Evolutionary conservation across 2,888 invertebrate species (phyloP), one percentile per base, ranked within the genome.

Genomic region (Drosophila siamana): DNA sequence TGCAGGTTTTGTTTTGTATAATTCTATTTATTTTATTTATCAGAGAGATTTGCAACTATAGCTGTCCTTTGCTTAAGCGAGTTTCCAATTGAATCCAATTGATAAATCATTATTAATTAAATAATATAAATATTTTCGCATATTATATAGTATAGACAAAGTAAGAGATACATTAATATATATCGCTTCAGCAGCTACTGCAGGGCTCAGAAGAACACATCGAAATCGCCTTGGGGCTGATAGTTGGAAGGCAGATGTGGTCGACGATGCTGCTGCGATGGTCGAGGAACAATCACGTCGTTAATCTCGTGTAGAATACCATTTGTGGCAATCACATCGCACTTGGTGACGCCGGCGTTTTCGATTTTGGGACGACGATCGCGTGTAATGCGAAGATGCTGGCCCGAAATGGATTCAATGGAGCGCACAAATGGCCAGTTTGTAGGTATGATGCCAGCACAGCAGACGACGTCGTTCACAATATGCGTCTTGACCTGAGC

Each of bases 341-440:
- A 92, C 74, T 92, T 92, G 59, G 92, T 92, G 36, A 92, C 86
- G n/a, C 91, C 92, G 44, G 92, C 92, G 69, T 92, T 92, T 71
- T 92, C 91, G 52, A 92, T 90, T 66, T 90, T 92, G n/a, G 92
- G 92, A 44, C 92, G 91, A 28, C 91, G 91, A 66, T 92, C 91
- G 46, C 92, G 92, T 15, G 91, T 91, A 8, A 92, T 91, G 63
- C 90, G 89, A 48, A 92, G 81, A 69, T 91, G 89, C 28, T 78
- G 85, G 36, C 91, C 91, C 63, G 90, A 91, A 6, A 92, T 68
- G 6, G 92, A 78, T 66, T 91, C 91, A 33, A 92, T 90, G 13
- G 92, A 90, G 16, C 92, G 91, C 4, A 92, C 91, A 51, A 92
- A 92, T 51, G 92, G 92, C 92, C 92, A 92, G 54, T 91, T 91